Percentiles rank a stretch among this genome's conserved stretches.
phyloP scores from a whole-genome alignment of 2,888 invertebrate species.

The Podotricha telesiphe region DNA sequence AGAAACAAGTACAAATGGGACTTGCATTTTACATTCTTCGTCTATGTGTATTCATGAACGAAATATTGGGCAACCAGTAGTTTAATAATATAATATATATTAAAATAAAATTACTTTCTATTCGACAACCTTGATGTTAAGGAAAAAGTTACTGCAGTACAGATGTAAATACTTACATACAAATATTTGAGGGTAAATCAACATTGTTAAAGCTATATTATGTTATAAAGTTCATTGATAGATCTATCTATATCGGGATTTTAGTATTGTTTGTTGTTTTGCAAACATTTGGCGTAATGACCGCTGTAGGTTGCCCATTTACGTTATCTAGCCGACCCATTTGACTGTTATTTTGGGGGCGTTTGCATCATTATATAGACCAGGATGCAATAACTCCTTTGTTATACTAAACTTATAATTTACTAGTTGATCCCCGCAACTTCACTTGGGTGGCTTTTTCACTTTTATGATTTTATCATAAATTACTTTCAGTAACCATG shows the following conservation, averaged over 20 bases:
- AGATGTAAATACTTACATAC: not conserved
- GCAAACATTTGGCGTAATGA: constrained; percentile 36
- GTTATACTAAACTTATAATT: not conserved
- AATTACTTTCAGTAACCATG: no score
- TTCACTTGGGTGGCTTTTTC: no score
- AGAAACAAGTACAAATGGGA: no score
- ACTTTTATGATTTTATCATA: no score
- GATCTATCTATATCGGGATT: constrained; percentile 24
- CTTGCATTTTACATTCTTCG: no score
- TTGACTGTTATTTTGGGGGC: constrained; percentile 11
- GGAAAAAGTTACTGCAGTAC: constrained; percentile 2
- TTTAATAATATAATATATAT: not conserved
- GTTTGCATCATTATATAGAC: constrained; percentile 23
- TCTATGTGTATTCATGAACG: no score
- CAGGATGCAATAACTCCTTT: not conserved
- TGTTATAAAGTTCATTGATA: constrained; percentile 39
- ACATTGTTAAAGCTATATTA: constrained; percentile 23
- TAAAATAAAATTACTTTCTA: not conserved
- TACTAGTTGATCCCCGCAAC: no score
- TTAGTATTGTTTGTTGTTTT: constrained; percentile 32
- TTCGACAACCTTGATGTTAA: not conserved
- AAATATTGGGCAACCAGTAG: no score
- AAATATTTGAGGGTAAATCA: constrained; percentile 12
- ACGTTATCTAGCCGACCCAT: constrained; percentile 27
- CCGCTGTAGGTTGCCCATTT: constrained; percentile 21